These are phyloP conservation scores for Phylloscopus collybita DNA, from an alignment of 2,797 vertebrate species.

Conservation along the genomic window DNA sequence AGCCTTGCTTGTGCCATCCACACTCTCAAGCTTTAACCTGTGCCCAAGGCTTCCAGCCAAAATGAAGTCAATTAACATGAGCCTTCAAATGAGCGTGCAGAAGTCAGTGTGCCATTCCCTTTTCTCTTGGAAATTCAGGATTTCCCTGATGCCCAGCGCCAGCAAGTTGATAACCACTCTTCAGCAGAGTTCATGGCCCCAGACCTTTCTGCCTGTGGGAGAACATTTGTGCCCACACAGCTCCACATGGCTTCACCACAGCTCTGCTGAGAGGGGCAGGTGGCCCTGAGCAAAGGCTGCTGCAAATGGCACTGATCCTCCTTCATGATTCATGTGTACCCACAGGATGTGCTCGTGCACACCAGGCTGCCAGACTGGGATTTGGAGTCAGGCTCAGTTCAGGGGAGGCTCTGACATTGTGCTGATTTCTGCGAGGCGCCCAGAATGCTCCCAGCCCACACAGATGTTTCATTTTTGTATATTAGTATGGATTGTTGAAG, in stretches of 20 bases:
- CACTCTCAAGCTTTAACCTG: neutral
- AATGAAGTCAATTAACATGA: fast-evolving
- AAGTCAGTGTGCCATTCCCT: neutral
- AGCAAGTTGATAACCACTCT: fast-evolving
- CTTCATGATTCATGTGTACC: fast-evolving
- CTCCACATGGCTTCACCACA: neutral
- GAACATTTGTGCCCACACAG: neutral
- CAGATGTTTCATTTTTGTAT: neutral
- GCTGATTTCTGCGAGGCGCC: neutral
- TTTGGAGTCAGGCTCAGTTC: neutral
- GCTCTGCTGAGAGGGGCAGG: neutral
- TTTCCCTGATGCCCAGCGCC: neutral
- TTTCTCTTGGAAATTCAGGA: neutral
- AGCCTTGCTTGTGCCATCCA: neutral
- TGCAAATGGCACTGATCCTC: neutral
- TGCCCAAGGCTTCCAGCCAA: neutral
- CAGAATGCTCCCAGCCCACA: neutral
- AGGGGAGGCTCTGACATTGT: neutral
- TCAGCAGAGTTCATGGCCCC: neutral
- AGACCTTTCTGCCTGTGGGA: neutral
- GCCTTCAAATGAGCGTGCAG: neutral
- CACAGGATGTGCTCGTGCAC: neutral
- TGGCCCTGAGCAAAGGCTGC: neutral
- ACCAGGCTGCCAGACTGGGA: neutral
- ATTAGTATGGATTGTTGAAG: neutral